Evolutionary conservation across 2,888 invertebrate species (phyloP).

Genomic region (Danaus chrysippus): DNA sequence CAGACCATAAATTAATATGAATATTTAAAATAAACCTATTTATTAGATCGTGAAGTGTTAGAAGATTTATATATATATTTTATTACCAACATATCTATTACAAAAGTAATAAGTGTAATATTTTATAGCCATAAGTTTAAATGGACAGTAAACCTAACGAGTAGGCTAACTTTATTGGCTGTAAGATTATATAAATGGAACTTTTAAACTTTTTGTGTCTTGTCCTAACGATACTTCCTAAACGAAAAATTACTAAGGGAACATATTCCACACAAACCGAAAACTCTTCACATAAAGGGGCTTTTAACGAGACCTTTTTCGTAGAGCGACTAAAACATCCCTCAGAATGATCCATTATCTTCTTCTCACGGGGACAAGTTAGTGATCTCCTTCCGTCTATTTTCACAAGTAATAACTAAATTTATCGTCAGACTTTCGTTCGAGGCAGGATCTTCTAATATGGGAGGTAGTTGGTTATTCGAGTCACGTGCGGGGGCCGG

Average conservation of each 20-base stretch:
- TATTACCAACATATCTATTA: too few relatives aligned
- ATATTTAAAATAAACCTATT: conserved; percentile 1
- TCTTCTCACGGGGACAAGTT: conserved; percentile 76
- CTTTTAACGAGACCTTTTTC: conserved; percentile 73
- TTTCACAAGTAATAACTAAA: conserved; percentile 80
- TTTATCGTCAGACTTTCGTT: conserved; percentile 77
- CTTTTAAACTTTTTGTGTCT: conserved; percentile 29
- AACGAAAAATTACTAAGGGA: conserved; percentile 52
- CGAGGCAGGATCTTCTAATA: conserved; percentile 69
- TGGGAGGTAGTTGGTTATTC: conserved; percentile 60
- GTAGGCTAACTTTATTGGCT: conserved; percentile 24
- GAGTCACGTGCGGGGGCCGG: conserved; percentile 52
- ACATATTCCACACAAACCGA: conserved; percentile 55
- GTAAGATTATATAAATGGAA: conserved; percentile 29
- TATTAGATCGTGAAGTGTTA: not conserved
- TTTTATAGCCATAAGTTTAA: conserved; percentile 4
- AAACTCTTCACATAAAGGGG: conserved; percentile 73
- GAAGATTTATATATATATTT: not conserved
- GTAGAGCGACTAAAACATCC: conserved; percentile 71
- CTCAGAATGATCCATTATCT: conserved; percentile 77
- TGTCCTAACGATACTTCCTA: conserved; percentile 49
- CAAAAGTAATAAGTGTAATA: not conserved
- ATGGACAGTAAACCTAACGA: conserved; percentile 6
- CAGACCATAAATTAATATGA: not conserved
- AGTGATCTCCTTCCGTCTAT: conserved; percentile 78